Conservation (phyloP, 2,113 vertebrate genomes). For the Oenanthe oenanthe region DNA sequence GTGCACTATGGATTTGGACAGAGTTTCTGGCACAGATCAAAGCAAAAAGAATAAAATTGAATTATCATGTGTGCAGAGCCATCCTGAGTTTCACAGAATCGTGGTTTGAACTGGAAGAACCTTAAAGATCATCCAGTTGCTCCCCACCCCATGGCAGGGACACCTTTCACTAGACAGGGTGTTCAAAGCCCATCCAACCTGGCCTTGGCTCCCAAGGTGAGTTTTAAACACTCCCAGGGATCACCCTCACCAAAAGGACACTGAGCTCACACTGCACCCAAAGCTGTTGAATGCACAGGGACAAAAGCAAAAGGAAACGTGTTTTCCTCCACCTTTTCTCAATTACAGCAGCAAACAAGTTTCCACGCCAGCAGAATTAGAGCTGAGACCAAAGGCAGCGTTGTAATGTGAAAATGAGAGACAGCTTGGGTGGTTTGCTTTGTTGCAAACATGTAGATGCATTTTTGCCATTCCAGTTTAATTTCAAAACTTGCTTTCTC, state of each 20-base stretch:
- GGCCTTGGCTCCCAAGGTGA: background rate
- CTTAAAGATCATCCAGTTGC: background rate
- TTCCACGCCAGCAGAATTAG: background rate
- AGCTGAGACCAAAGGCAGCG: background rate
- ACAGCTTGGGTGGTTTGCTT: background rate
- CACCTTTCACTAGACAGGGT: background rate
- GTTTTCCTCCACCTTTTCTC: background rate
- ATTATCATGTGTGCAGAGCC: background rate
- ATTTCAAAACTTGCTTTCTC: background rate
- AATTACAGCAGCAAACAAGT: background rate
- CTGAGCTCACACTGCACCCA: background rate
- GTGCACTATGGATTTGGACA: background rate
- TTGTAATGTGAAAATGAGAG: background rate
- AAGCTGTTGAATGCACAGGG: background rate
- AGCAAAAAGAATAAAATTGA: background rate
- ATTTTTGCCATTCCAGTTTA: constrained; percentile 4
- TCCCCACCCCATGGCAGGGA: background rate
- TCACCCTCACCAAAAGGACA: background rate
- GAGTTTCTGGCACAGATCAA: background rate
- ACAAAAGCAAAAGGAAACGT: background rate
- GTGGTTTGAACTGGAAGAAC: background rate
- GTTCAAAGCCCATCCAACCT: background rate
- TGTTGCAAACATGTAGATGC: background rate
- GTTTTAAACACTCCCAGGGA: background rate
- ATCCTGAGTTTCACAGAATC: background rate